phyloP scores from a whole-genome alignment of 2,113 vertebrate species.

The Antechinus stuartii region DNA sequence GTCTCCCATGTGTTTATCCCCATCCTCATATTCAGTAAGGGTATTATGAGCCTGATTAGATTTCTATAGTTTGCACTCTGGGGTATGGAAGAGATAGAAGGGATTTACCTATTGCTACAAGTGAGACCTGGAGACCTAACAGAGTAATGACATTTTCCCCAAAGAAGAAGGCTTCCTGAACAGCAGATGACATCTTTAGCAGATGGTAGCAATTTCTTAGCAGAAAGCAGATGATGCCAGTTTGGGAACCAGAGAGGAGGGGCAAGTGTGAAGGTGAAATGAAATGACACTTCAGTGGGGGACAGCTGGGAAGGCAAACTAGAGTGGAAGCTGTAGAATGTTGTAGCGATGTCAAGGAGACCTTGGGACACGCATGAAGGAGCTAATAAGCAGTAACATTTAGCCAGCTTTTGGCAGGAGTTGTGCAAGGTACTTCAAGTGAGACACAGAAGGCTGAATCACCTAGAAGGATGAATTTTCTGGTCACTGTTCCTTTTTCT shows the following conservation, averaged over 20 bases:
- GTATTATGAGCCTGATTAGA: neutral
- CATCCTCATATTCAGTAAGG: neutral
- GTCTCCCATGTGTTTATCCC: neutral
- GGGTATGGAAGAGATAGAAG: neutral
- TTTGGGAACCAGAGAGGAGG: neutral
- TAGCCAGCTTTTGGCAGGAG: neutral
- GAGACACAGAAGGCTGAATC: neutral
- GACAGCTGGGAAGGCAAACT: neutral
- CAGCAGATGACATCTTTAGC: neutral
- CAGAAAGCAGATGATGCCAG: neutral
- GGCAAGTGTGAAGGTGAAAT: neutral
- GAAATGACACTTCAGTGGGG: neutral
- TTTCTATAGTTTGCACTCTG: neutral
- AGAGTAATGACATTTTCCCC: neutral
- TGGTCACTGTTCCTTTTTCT: neutral
- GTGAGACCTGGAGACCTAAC: neutral
- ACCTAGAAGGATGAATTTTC: neutral
- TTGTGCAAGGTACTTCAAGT: neutral
- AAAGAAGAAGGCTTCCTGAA: neutral
- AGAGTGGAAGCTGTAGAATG: neutral
- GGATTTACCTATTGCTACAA: neutral
- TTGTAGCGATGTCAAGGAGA: neutral
- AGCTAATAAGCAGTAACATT: neutral
- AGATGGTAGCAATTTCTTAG: neutral
- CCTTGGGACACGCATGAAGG: neutral